A percentile compares a stretch with the other conserved stretches of the same genome.
phyloP scores from a whole-genome alignment of 2,797 vertebrate genomes.

The Vultur gryphus region DNA sequence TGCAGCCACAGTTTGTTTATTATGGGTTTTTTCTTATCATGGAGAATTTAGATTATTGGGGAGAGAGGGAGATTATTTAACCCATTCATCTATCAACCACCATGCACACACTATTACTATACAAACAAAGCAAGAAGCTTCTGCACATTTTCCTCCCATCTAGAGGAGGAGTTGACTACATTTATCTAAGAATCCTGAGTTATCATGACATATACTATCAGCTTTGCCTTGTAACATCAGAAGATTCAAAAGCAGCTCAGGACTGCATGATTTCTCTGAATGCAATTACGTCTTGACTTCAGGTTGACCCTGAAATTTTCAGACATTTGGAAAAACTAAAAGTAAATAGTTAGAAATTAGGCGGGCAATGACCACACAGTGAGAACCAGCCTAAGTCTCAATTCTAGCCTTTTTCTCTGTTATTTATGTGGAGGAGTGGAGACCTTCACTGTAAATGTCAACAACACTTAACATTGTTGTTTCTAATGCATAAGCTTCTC shows the following conservation, averaged over 20 bases:
- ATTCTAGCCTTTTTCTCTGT: neutral
- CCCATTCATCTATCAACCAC: neutral
- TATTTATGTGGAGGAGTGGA: constrained; percentile 14
- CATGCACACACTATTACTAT: neutral
- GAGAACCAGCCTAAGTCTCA: neutral
- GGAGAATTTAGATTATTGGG: neutral
- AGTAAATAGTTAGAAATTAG: constrained; percentile 31
- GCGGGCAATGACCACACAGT: constrained; percentile 44
- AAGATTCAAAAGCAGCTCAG: neutral
- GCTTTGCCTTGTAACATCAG: neutral
- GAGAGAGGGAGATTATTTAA: neutral
- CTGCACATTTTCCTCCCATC: neutral
- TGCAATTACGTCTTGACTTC: constrained; percentile 8
- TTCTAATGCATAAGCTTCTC: neutral
- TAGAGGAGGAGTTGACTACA: neutral
- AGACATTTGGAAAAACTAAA: constrained; percentile 17
- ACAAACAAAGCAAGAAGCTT: constrained; percentile 23
- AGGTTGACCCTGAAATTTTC: constrained; percentile 34
- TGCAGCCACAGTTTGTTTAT: neutral
- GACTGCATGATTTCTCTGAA: neutral
- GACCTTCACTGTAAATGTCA: constrained; percentile 28
- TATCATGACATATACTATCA: neutral
- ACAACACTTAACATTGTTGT: constrained; percentile 16
- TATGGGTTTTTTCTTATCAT: neutral
- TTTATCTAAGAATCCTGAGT: constrained; percentile 5